A percentile compares a stretch with the other conserved stretches of the same genome.
Evolutionary conservation across 2,113 vertebrate species (phyloP).

Genomic region (Peromyscus polionotus): DNA sequence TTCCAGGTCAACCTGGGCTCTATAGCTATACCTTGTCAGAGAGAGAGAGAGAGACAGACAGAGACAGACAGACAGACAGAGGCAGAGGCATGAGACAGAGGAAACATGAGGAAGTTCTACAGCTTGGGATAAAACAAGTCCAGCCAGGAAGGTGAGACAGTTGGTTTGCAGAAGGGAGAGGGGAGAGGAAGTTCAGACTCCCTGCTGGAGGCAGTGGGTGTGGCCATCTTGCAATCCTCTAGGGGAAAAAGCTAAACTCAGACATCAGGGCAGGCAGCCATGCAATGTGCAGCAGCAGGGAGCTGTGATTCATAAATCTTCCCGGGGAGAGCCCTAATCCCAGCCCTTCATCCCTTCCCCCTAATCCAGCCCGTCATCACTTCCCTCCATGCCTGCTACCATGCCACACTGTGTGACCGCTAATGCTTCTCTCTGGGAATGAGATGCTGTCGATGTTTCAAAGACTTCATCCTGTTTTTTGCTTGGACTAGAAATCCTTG

Average conservation of each 20-base stretch:
- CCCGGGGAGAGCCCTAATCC: neutral
- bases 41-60: rapidly evolving
- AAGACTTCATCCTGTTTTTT: neutral
- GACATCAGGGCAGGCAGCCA: neutral
- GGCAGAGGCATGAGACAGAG: too few relatives aligned
- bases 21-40: neutral
- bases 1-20: neutral
- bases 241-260: neutral
- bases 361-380: neutral
- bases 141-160: neutral
- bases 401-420: neutral
- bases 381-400: neutral
- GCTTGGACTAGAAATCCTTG: neutral
- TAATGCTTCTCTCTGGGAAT: neutral
- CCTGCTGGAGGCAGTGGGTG: neutral
- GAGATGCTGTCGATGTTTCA: neutral
- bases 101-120: neutral
- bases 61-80: rapidly evolving
- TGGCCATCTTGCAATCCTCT: too few relatives aligned
- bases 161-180: neutral
- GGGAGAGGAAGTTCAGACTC: neutral
- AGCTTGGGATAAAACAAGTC: neutral
- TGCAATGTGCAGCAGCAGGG: neutral
- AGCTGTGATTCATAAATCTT: neutral
- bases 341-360: neutral